phyloP scores from a whole-genome alignment of 2,888 invertebrate genomes.

The Hydraecia micacea region DNA sequence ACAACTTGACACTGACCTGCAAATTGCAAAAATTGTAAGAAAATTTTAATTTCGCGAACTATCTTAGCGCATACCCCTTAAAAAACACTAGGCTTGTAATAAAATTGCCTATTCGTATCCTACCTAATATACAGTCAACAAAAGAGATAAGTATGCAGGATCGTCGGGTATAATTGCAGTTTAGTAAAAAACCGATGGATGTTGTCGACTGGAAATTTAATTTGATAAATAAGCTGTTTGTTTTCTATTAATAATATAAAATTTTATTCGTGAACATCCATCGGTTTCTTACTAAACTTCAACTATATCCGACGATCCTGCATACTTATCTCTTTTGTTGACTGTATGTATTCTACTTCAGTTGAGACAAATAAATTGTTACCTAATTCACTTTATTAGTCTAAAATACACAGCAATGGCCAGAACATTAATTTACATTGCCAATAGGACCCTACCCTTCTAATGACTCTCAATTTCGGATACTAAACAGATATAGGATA shows the following conservation, averaged over 20 bases:
- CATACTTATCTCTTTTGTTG: too few relatives aligned
- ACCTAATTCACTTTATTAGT: slow-evolving; percentile 17
- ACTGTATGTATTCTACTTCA: slow-evolving; percentile 9
- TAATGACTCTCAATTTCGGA: slow-evolving; percentile 67
- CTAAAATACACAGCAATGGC: slow-evolving; percentile 40
- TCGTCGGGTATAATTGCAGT: too few relatives aligned
- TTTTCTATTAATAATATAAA: too few relatives aligned
- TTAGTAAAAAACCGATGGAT: too few relatives aligned
- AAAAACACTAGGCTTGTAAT: background rate
- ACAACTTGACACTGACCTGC: background rate
- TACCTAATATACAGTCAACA: too few relatives aligned
- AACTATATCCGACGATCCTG: too few relatives aligned
- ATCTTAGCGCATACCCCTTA: background rate
- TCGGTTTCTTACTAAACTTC: too few relatives aligned
- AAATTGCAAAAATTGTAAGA: background rate
- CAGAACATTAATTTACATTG: slow-evolving; percentile 43
- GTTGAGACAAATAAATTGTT: slow-evolving; percentile 32
- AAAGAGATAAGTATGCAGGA: too few relatives aligned
- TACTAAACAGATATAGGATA: slow-evolving; percentile 29
- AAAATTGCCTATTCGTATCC: slow-evolving; percentile 2
- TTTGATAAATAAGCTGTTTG: too few relatives aligned
- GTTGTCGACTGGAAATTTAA: too few relatives aligned
- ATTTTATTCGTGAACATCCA: too few relatives aligned
- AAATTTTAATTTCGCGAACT: background rate
- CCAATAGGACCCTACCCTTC: slow-evolving; percentile 54